A percentile compares a stretch with the other conserved stretches of the same genome.
Conservation (phyloP, 1,140 invertebrate species). For the Nylanderia fulva region DNA sequence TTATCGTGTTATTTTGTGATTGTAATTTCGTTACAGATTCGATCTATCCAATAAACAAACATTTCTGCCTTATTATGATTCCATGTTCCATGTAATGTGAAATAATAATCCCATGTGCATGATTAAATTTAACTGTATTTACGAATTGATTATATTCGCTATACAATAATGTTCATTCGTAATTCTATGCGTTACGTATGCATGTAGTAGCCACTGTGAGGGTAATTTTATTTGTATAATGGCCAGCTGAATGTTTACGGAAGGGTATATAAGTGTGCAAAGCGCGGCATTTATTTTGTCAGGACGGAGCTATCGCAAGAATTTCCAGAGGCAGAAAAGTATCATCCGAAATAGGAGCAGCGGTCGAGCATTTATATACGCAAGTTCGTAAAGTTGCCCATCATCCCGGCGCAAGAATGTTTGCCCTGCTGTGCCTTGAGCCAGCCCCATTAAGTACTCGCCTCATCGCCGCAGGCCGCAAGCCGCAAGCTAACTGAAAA, state of each 20-base stretch:
- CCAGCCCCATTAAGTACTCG: conserved; percentile 57
- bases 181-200: too few relatives aligned
- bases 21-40: conserved; percentile 6
- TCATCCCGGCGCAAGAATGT: conserved; percentile 55
- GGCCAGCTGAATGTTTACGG: neutral
- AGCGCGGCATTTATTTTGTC: neutral
- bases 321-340: neutral
- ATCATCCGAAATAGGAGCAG: neutral
- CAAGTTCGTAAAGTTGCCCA: conserved; percentile 51
- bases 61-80: conserved; percentile 5
- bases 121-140: conserved; percentile 10
- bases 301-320: neutral
- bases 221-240: neutral
- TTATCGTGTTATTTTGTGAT: conserved; percentile 1
- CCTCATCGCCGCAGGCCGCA: conserved; percentile 58
- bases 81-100: conserved; percentile 9
- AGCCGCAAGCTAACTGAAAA: conserved; percentile 62
- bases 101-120: conserved; percentile 30
- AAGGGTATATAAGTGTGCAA: neutral
- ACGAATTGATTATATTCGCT: conserved; percentile 7
- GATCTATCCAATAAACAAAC: conserved; percentile 16
- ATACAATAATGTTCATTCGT: neutral
- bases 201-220: neutral
- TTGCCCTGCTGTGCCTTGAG: conserved; percentile 51
- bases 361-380: conserved; percentile 19